Percentiles rank a stretch among this genome's conserved stretches.
phyloP scores from a whole-genome alignment of 2,113 vertebrate genomes.

The Sinocyclocheilus maitianheensis region DNA sequence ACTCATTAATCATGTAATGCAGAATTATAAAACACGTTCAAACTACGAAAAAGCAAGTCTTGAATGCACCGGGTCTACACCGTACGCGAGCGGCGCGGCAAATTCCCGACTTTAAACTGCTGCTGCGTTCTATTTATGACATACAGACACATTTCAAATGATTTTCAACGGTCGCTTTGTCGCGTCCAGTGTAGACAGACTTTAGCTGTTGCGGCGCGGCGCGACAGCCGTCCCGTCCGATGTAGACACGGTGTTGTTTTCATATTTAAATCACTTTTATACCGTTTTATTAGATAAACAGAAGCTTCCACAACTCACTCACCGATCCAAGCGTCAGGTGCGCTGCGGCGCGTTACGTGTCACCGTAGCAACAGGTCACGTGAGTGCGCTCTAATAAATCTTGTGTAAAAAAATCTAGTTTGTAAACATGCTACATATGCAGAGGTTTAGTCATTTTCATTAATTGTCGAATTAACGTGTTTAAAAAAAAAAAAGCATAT shows the following conservation, averaged over 20 bases:
- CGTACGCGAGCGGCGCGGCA: no score
- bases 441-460: neutral
- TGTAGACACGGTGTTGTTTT: neutral
- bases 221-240: no score
- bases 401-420: neutral
- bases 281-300: neutral
- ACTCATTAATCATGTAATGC: neutral
- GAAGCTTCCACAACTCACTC: neutral
- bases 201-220: no score
- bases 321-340: neutral
- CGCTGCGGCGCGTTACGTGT: neutral
- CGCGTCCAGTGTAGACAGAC: no score
- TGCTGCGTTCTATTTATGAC: no score
- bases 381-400: neutral
- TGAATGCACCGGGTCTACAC: no score
- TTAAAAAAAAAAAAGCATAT: neutral
- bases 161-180: no score
- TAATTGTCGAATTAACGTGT: neutral
- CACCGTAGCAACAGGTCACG: slow-evolving; percentile 25
- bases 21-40: neutral
- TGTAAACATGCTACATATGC: neutral
- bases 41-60: neutral
- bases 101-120: no score
- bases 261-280: neutral
- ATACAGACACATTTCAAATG: no score